These are phyloP conservation scores for Podarcis muralis DNA, from an alignment of 2,113 vertebrate species.

Conservation along the genomic window DNA sequence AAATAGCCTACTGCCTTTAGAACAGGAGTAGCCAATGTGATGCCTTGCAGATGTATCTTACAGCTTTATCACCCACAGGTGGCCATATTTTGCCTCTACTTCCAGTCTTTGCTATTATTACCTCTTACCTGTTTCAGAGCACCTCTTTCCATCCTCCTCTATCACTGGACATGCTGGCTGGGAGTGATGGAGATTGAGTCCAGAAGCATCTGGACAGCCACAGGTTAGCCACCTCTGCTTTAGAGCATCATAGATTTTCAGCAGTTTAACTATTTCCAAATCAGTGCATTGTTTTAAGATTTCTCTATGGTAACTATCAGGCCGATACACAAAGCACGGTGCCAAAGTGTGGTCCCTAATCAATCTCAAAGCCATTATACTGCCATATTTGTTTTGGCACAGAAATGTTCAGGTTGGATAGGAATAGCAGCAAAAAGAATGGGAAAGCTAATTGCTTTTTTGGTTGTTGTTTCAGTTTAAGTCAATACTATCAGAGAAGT, in stretches of 20 bases:
- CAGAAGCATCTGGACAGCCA: too few relatives aligned
- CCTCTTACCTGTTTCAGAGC: too few relatives aligned
- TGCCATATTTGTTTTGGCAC: conserved; percentile 12
- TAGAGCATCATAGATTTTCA: not conserved
- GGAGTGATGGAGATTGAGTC: too few relatives aligned
- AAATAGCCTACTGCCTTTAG: not conserved
- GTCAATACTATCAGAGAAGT: not conserved
- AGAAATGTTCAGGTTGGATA: not conserved
- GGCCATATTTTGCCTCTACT: too few relatives aligned
- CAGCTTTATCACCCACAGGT: too few relatives aligned
- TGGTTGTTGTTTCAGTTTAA: conserved; percentile 1
- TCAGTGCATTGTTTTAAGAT: not conserved
- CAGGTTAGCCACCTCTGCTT: not conserved
- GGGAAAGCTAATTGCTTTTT: not conserved
- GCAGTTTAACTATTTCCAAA: conserved; percentile 4
- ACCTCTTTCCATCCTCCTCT: too few relatives aligned
- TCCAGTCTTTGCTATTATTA: too few relatives aligned
- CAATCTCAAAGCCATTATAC: conserved; percentile 13
- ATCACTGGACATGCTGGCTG: too few relatives aligned
- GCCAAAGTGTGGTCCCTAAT: not conserved
- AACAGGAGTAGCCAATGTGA: too few relatives aligned
- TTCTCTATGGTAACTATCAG: not conserved
- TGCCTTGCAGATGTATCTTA: too few relatives aligned
- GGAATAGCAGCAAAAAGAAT: conserved; percentile 38
- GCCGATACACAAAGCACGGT: conserved; percentile 1